Evolutionary conservation across 1,140 invertebrate species (phyloP), one percentile per base, ranked within the genome.

Genomic region (Zaprionus tsacasi): DNA sequence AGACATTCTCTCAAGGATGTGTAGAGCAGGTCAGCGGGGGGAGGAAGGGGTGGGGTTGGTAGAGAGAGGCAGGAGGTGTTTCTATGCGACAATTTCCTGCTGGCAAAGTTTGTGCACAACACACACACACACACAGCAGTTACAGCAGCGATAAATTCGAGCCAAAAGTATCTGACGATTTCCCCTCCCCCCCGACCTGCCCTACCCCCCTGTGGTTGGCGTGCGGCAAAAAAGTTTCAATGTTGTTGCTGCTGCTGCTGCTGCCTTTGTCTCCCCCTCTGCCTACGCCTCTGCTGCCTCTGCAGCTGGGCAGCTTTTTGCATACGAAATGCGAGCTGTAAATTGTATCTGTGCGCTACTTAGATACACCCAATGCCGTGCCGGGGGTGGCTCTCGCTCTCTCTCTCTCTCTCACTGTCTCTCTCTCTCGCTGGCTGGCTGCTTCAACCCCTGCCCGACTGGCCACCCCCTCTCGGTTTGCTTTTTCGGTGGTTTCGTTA

Each of bases 311-410:
- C 71, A 63, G 66, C 54, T 65, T 88, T 88, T 88, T 88, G 85
- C 85, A 88, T 88, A 88, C 85, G 85, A 88, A 88, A 88, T 89
- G 85, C 78, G 85, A 88, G 86, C 85, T 88, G 85, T 88, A 88
- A 88, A 88, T 88, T 88, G 85, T 88, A 88, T 88, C 85, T 88
- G 85, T 85, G 85, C 85, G 85, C 85, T 85, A 88, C 81, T 88
- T 88, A 89, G 81, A 85, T 79, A 87, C 75, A 87, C 80, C 66
- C 66, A 82, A 82, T 79, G 79, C 76, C 76, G 79, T 43, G 38
- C 74, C 55, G 83, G 82, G 82, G 82, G 82, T 86, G 82, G 69
- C 55, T 56, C 48, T 45, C n/a, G 6, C 40, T 50, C 13, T 21
- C 21, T 21, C 21, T 1, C 21, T 21, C 21, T 21, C 2, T 21